phyloP scores from a whole-genome alignment of 2,888 invertebrate genomes.

The Eurois occulta region DNA sequence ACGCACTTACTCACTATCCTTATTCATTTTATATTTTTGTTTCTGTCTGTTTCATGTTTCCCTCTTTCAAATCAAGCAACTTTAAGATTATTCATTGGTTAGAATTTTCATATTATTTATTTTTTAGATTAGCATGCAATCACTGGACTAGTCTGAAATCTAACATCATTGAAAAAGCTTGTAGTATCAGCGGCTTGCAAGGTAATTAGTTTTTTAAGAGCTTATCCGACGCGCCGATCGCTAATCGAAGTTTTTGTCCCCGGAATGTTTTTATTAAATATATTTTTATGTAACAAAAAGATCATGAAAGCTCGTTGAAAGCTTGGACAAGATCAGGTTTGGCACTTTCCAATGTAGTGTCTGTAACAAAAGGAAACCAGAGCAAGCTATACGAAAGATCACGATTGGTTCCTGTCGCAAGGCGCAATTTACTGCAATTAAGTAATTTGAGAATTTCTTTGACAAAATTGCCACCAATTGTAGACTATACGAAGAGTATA shows the following conservation, averaged over 20 bases:
- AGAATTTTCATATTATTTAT: not conserved
- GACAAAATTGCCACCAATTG: constrained; percentile 26
- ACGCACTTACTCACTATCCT: constrained; percentile 75
- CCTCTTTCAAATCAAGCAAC: constrained; percentile 38
- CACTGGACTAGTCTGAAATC: constrained; percentile 23
- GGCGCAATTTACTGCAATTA: constrained; percentile 67
- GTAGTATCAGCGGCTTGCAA: constrained; percentile 2
- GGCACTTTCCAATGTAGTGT: constrained; percentile 66
- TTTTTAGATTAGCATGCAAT: constrained; percentile 16
- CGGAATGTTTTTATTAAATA: constrained; percentile 28
- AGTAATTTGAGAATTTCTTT: constrained; percentile 61
- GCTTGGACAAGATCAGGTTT: constrained; percentile 54
- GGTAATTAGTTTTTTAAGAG: constrained; percentile 45
- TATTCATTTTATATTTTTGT: constrained; percentile 71
- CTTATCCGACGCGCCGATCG: constrained; percentile 31
- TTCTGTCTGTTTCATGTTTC: constrained; percentile 48
- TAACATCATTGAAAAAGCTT: constrained; percentile 38
- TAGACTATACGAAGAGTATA: constrained; percentile 6
- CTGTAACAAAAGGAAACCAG: constrained; percentile 67
- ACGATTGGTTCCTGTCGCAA: constrained; percentile 65
- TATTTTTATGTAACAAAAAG: constrained; percentile 34
- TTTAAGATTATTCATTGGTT: constrained; percentile 28
- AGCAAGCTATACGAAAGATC: constrained; percentile 69
- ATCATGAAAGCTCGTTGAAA: constrained; percentile 54
- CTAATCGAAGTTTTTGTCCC: constrained; percentile 32